Evolutionary conservation across 2,888 invertebrate genomes (phyloP).

Genomic region (Lamellibrachia satsuma): DNA sequence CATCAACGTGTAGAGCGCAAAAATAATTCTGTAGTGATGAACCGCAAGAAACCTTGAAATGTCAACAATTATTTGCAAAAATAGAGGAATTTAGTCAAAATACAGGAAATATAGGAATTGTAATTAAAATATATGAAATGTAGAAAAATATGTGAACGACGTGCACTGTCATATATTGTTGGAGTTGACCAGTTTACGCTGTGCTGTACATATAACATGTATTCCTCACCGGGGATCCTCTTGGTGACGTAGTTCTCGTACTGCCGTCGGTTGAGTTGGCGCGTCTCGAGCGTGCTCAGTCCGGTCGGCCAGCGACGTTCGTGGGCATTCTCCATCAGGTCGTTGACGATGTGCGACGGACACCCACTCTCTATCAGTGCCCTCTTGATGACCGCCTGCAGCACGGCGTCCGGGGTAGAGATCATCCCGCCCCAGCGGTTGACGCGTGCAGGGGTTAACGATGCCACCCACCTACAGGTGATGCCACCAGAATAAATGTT

Average conservation of each 20-base stretch:
- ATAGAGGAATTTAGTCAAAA: too few species aligned
- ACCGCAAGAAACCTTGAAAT: too few species aligned
- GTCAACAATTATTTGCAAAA: too few species aligned
- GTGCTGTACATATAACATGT: too few species aligned
- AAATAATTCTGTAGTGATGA: too few species aligned
- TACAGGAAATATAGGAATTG: too few species aligned
- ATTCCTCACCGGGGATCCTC: constrained; percentile 78
- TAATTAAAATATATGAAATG: too few species aligned
- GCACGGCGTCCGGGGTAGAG: constrained; percentile 92
- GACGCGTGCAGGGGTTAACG: constrained; percentile 72
- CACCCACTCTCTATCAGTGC: constrained; percentile 91
- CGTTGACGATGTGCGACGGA: constrained; percentile 90
- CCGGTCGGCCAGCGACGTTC: constrained; percentile 95
- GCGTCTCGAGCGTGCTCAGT: constrained; percentile 86
- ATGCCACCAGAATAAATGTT: background rate
- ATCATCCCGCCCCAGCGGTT: constrained; percentile 99
- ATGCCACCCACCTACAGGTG: constrained; percentile 57
- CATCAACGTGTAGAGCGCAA: too few species aligned
- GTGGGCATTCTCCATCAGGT: constrained; percentile 96
- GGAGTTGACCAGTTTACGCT: too few species aligned
- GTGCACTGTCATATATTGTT: too few species aligned
- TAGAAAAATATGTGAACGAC: too few species aligned
- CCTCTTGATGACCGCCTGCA: constrained; percentile 89
- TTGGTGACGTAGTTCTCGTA: constrained; percentile 96
- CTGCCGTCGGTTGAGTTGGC: constrained; percentile 90